Conservation (phyloP, 2,113 vertebrate genomes). For the Dipodomys ordii region DNA sequence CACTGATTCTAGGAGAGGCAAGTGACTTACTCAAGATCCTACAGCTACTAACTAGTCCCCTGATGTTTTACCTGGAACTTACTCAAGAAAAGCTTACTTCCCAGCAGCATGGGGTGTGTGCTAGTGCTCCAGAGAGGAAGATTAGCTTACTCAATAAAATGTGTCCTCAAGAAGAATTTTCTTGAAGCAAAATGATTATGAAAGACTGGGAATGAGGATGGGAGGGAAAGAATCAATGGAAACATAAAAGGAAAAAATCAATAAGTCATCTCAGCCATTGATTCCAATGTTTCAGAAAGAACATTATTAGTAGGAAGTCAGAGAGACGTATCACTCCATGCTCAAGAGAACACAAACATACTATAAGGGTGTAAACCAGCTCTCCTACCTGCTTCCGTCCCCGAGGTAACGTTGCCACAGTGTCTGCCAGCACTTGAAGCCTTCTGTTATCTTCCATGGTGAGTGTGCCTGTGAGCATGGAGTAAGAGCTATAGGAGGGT, state of each 20-base stretch:
- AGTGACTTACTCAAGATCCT: background rate
- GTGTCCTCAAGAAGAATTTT: background rate
- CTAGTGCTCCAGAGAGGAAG: background rate
- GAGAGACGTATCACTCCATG: background rate
- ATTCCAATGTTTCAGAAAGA: background rate
- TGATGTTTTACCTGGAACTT: background rate
- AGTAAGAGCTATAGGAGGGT: slow-evolving; percentile 79
- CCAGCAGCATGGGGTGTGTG: accelerated
- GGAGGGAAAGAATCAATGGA: background rate
- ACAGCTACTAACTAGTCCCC: background rate
- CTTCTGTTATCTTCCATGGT: slow-evolving; percentile 83
- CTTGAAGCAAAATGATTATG: background rate
- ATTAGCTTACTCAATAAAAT: accelerated
- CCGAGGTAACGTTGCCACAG: slow-evolving; percentile 86
- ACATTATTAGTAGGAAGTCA: accelerated
- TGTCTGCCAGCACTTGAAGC: slow-evolving; percentile 81
- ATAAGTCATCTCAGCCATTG: background rate
- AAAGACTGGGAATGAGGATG: background rate
- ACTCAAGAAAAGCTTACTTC: background rate
- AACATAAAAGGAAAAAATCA: background rate
- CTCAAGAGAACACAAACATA: background rate
- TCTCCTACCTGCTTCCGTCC: slow-evolving; percentile 89
- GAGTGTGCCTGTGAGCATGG: slow-evolving; percentile 78
- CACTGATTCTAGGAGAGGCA: background rate
- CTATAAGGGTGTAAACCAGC: background rate